Percentiles rank a stretch among this genome's conserved stretches.
Conservation (phyloP, 2,113 vertebrate genomes). For the Shinisaurus crocodilurus region DNA sequence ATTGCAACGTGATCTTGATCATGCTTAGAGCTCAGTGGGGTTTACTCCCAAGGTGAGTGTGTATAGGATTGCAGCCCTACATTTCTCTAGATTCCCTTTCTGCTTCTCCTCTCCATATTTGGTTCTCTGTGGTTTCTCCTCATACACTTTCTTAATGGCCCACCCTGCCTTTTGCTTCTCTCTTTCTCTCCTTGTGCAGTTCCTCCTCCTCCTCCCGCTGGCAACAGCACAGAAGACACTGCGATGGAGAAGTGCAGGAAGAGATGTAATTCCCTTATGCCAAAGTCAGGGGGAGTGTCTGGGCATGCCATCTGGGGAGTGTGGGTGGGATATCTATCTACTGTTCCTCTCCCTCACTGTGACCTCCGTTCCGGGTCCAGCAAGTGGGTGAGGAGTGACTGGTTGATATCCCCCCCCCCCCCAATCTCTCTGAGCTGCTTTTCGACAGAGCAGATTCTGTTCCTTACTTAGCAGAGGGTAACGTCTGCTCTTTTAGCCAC, state of each 20-base stretch:
- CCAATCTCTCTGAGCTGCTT: slow-evolving; percentile 1
- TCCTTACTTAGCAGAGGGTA: slow-evolving; percentile 26
- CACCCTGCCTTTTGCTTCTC: background rate
- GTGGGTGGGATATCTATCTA: background rate
- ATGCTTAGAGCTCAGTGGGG: background rate
- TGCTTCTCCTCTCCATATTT: background rate
- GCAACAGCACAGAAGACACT: background rate
- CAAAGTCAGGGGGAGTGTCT: background rate
- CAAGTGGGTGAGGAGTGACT: background rate
- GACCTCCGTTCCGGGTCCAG: background rate
- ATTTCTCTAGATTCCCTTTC: background rate
- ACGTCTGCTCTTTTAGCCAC: slow-evolving; percentile 20
- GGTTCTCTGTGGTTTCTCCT: background rate
- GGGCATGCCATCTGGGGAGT: background rate
- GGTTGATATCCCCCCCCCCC: background rate
- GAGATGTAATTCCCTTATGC: background rate
- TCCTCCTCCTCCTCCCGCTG: background rate
- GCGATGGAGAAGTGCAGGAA: background rate
- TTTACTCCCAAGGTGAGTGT: background rate
- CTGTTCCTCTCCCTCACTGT: background rate
- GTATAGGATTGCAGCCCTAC: background rate
- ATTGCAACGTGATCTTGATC: background rate
- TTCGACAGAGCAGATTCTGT: fast-evolving
- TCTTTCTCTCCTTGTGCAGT: background rate
- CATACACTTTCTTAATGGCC: background rate